phyloP scores from a whole-genome alignment of 2,113 vertebrate genomes.

The Regulus satrapa region DNA sequence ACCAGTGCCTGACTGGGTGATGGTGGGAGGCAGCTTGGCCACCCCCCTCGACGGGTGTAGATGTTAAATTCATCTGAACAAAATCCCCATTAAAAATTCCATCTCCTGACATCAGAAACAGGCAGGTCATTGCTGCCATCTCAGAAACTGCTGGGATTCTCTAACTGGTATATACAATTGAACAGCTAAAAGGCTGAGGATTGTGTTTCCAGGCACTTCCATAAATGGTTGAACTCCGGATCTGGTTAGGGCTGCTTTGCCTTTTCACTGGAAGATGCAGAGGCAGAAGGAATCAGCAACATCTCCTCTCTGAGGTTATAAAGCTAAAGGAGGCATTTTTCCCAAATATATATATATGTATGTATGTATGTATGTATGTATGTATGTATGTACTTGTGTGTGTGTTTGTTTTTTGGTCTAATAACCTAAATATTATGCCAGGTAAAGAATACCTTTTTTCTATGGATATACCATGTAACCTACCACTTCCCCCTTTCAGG shows the following conservation, averaged over 20 bases:
- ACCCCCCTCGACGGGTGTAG: fast-evolving
- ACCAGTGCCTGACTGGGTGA: neutral
- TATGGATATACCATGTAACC: neutral
- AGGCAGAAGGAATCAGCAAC: neutral
- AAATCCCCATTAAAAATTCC: neutral
- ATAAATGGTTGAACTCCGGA: neutral
- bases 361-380: too few relatives aligned
- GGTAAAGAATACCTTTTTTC: neutral
- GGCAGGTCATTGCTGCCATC: neutral
- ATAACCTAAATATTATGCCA: neutral
- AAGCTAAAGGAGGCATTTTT: neutral
- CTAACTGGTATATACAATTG: neutral
- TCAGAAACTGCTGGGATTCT: neutral
- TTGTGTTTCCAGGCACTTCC: neutral
- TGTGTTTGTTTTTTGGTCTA: neutral
- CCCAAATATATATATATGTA: fast-evolving
- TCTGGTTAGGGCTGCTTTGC: neutral
- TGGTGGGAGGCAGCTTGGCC: neutral
- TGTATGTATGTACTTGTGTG: too few relatives aligned
- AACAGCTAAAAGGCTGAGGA: neutral
- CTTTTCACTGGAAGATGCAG: neutral
- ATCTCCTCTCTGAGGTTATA: neutral
- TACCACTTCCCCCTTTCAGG: neutral
- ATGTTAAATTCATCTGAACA: neutral
- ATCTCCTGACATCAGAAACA: neutral